Base-by-base conservation (phyloP, 1,140 invertebrate genomes). In the Planococcus citri region DNA sequence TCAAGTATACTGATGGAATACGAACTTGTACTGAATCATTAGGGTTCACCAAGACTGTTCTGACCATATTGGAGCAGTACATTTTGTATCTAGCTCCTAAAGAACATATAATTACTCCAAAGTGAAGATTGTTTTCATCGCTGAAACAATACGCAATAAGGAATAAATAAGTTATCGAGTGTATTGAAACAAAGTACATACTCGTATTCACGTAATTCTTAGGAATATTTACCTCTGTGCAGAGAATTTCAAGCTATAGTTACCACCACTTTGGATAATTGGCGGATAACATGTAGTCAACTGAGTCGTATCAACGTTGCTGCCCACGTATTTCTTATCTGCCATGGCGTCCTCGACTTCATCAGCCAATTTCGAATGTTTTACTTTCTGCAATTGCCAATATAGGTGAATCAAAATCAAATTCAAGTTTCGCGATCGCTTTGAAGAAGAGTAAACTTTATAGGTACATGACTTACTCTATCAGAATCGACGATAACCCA, bases 401-500 rank as follows among this genome's bases (percentile, higher is more conserved):
- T 8, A 83, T 3, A 17, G 6, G 24, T n/a, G 51, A 58, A 58
- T n/a, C 4, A 3, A 58, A 27, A 21, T 64, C 2, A n/a, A n/a
- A n/a, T n/a, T 4, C 3, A 24, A 9, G 60, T 64, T 6, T 4
- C 1, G 60, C 3, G 37, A 20, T 33, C 12, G 70, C 70, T 70
- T 10, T 20, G 29, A 58, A 37, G 29, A 58, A 37, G 20, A 20
- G 29, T 69, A 60, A 70, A 73, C n/a, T n/a, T n/a, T n/a, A 70
- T 72, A 20, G 27, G 71, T 24, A 67, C 33, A 71, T n/a, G n/a
- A 68, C 72, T 76, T 81, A 94, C 92, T 80, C 90, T 91, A 76
- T 98, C 96, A 8, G 91, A 89, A 84, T 99, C 97, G 76, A 99
- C 95, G 74, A 98, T 95, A 78, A 97, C 94, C 88, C 98, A 96